Conservation (phyloP, 92 coral and sea anemone species). For the Phenganax marumi region DNA sequence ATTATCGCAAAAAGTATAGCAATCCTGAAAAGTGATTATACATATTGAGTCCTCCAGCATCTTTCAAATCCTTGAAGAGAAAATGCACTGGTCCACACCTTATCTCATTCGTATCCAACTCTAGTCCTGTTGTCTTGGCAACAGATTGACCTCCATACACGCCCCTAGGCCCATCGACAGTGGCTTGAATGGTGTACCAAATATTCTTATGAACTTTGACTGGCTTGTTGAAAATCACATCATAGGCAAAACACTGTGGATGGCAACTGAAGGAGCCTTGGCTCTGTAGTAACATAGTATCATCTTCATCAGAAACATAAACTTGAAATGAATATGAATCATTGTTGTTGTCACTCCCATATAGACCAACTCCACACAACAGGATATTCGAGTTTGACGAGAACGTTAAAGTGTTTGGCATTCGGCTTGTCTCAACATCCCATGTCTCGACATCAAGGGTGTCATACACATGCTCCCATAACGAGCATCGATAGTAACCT, state of each 20-base stretch:
- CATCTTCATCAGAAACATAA: constrained; percentile 31
- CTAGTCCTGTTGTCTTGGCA: constrained; percentile 21
- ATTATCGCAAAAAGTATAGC: constrained; percentile 27
- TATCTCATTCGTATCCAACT: constrained; percentile 3
- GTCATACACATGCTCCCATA: constrained; percentile 29
- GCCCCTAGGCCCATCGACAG: constrained; percentile 34
- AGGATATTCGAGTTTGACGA: constrained; percentile 42
- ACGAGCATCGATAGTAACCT: constrained; percentile 49
- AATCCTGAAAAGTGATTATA: constrained; percentile 38
- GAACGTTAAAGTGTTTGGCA: constrained; percentile 42
- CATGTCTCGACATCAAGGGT: constrained; percentile 28
- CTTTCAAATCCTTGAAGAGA: constrained; percentile 16
- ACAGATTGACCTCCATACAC: constrained; percentile 33
- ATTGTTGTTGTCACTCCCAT: constrained; percentile 48
- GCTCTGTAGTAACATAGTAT: constrained; percentile 16
- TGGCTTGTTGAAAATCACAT: constrained; percentile 40
- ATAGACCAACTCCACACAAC: constrained; percentile 55
- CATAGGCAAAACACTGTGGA: constrained; percentile 35
- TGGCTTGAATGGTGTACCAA: constrained; percentile 34
- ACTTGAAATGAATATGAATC: constrained; percentile 39
- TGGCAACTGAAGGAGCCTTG: constrained; percentile 31
- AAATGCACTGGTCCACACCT: constrained; percentile 22
- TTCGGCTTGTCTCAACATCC: constrained; percentile 37
- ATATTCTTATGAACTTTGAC: constrained; percentile 37
- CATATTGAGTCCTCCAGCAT: not conserved